Evolutionary conservation across 2,797 vertebrate genomes (phyloP).

Genomic region (Vireo griseus): DNA sequence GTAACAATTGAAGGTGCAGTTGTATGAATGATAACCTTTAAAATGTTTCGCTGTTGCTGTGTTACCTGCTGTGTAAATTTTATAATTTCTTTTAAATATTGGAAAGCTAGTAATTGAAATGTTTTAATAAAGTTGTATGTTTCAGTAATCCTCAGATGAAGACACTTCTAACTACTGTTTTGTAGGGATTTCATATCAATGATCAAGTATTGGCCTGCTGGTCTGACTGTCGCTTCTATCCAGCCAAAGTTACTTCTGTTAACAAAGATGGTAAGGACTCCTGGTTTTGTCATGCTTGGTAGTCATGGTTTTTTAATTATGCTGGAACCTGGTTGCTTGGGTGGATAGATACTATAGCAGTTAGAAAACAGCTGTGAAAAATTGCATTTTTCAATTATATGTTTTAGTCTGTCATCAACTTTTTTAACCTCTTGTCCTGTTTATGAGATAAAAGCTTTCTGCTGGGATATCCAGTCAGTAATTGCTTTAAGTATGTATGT

Average conservation of each 20-base stretch:
- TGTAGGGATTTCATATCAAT: conserved; percentile 88
- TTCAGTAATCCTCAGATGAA: neutral
- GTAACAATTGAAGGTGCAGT: neutral
- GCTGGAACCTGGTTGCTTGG: neutral
- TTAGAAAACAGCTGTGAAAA: neutral
- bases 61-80: neutral
- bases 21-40: neutral
- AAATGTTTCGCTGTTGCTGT: neutral
- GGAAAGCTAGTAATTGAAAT: neutral
- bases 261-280: conserved; percentile 89
- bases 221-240: conserved; percentile 96
- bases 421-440: neutral
- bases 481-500: neutral
- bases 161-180: conserved; percentile 5
- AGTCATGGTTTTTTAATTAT: neutral
- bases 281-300: neutral
- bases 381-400: neutral
- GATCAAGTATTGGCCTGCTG: conserved; percentile 94
- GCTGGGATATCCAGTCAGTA: neutral
- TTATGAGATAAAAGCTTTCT: neutral
- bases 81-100: neutral
- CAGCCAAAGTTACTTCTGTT: conserved; percentile 90
- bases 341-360: neutral
- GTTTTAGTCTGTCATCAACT: neutral
- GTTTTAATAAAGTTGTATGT: neutral